A percentile compares a stretch with the other conserved stretches of the same genome.
Conservation (phyloP, 2,797 vertebrate genomes). For the Enteromius fasciolatus region DNA sequence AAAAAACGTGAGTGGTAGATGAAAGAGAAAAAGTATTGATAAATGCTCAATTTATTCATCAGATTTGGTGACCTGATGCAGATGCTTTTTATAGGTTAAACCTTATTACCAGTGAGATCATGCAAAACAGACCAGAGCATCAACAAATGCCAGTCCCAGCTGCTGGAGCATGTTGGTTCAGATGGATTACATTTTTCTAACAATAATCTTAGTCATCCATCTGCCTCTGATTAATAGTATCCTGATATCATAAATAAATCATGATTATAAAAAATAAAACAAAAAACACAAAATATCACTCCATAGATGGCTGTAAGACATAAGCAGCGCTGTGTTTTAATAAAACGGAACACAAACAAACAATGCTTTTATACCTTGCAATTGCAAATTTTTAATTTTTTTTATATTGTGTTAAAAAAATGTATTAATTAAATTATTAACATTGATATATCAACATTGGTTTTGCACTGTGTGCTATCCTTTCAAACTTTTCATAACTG, state of each 20-base stretch:
- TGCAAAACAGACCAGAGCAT: slow-evolving; percentile 37
- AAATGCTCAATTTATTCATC: neutral
- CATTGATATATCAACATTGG: too few relatives aligned
- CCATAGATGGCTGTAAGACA: neutral
- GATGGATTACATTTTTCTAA: slow-evolving; percentile 41
- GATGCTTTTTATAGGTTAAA: slow-evolving; percentile 52
- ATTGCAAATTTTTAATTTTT: too few relatives aligned
- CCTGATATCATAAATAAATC: slow-evolving; percentile 7
- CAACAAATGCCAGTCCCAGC: slow-evolving; percentile 49
- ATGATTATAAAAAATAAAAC: neutral
- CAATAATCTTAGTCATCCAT: slow-evolving; percentile 44
- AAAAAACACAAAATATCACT: neutral
- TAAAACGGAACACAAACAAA: neutral
- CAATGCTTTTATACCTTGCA: neutral
- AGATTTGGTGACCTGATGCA: slow-evolving; percentile 7
- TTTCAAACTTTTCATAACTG: slow-evolving; percentile 1
- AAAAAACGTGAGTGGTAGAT: neutral
- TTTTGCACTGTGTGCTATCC: neutral
- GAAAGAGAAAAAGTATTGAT: neutral
- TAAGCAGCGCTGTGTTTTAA: neutral
- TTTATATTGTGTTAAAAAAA: too few relatives aligned
- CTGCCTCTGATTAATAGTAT: slow-evolving; percentile 43
- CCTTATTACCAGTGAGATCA: slow-evolving; percentile 46
- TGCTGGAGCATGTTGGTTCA: slow-evolving; percentile 41
- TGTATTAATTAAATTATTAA: too few relatives aligned